A percentile compares a stretch with the other conserved stretches of the same genome.
phyloP scores from a whole-genome alignment of 2,888 invertebrate genomes.

The Gymnoscelis rufifasciata region DNA sequence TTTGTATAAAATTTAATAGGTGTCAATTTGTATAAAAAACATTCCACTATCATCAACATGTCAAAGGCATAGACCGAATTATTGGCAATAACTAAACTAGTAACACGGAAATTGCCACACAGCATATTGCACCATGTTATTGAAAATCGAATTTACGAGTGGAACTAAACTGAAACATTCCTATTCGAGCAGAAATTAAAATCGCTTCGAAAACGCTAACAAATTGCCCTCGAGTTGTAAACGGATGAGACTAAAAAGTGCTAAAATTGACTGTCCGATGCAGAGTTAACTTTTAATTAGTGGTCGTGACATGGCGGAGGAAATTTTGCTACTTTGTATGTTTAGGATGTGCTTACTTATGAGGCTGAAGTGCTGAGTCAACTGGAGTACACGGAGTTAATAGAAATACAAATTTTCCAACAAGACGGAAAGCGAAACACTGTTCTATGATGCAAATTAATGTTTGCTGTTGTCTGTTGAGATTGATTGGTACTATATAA shows the following conservation, averaged over 20 bases:
- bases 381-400: too few species aligned
- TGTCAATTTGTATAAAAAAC: too few species aligned
- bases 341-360: neutral
- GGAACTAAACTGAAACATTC: conserved; percentile 25
- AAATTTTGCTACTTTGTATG: neutral
- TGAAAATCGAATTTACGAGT: conserved; percentile 28
- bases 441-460: too few species aligned
- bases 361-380: neutral
- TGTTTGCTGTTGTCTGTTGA: too few species aligned
- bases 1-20: neutral
- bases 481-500: too few species aligned
- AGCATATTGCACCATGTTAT: conserved; percentile 26
- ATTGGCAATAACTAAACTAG: conserved; percentile 14
- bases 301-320: conserved; percentile 17
- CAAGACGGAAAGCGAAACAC: too few species aligned
- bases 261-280: conserved; percentile 31
- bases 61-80: neutral
- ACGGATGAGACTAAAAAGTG: conserved; percentile 29
- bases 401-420: too few species aligned
- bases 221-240: conserved; percentile 31
- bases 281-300: conserved; percentile 32
- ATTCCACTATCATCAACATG: conserved; percentile 2
- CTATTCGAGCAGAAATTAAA: conserved; percentile 28
- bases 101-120: conserved; percentile 15
- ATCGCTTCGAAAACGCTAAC: conserved; percentile 21